Conservation (phyloP, 2,888 invertebrate genomes). For the Capitulum mitella region DNA sequence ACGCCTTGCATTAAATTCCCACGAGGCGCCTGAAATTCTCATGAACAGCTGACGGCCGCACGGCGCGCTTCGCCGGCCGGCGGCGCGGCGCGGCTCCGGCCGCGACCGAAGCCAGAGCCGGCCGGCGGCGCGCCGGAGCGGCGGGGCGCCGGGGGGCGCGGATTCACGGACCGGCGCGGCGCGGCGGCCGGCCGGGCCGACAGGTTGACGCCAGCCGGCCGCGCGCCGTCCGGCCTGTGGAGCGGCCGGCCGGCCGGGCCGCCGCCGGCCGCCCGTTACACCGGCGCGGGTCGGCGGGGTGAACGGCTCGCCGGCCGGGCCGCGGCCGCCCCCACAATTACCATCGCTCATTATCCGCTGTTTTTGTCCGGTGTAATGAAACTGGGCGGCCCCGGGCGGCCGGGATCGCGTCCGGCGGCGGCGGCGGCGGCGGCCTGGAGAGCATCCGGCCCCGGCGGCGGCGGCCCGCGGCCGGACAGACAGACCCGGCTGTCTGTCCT, state of each 20-base stretch:
- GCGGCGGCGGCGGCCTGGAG: no score
- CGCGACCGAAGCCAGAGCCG: neutral
- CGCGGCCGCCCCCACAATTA: slow-evolving; percentile 11
- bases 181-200: neutral
- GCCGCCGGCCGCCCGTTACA: neutral
- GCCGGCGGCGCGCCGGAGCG: neutral
- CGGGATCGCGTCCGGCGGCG: neutral
- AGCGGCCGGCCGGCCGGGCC: neutral
- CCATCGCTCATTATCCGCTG: neutral
- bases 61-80: neutral
- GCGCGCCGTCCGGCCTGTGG: no score
- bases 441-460: no score
- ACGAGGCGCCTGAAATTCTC: neutral
- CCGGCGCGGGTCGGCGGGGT: neutral
- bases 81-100: neutral
- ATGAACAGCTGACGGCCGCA: neutral
- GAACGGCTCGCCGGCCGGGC: neutral
- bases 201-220: neutral
- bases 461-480: no score
- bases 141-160: neutral
- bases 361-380: slow-evolving; percentile 3
- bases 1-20: slow-evolving; percentile 13
- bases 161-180: neutral
- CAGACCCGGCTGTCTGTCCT: no score
- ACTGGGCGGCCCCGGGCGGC: neutral